Conservation (phyloP, 2,113 vertebrate species). For the Ptilorrhoa leucosticta region DNA sequence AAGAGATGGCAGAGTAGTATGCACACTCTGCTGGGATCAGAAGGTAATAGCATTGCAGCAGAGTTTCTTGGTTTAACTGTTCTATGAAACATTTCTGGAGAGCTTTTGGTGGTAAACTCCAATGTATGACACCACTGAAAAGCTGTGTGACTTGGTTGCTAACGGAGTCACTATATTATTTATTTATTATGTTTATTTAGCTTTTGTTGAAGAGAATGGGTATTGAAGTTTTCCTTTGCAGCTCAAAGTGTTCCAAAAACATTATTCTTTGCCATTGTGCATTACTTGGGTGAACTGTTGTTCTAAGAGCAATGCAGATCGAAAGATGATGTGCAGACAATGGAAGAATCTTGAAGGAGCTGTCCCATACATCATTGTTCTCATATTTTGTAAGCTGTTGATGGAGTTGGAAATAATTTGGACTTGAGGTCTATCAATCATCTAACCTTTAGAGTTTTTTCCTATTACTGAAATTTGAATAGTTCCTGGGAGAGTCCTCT, state of each 20-base stretch:
- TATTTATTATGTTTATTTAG: background rate
- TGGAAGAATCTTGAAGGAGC: background rate
- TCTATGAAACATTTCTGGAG: background rate
- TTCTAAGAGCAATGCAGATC: background rate
- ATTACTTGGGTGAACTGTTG: background rate
- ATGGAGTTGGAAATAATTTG: background rate
- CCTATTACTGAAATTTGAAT: background rate
- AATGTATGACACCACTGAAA: background rate
- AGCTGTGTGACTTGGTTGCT: background rate
- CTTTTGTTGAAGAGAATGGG: accelerated
- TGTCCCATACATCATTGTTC: background rate
- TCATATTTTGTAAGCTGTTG: background rate
- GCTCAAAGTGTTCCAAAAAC: background rate
- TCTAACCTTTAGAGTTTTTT: background rate
- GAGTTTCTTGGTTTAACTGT: background rate
- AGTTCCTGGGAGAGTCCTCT: background rate
- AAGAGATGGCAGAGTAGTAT: background rate
- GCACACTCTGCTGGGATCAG: background rate
- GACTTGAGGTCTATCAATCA: accelerated
- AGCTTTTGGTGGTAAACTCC: background rate
- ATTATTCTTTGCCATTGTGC: background rate
- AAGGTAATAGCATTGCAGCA: background rate
- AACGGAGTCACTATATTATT: background rate
- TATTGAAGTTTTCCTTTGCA: background rate
- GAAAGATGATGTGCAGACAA: background rate